Conservation (phyloP, 2,113 vertebrate species). For the Rhea pennata region DNA sequence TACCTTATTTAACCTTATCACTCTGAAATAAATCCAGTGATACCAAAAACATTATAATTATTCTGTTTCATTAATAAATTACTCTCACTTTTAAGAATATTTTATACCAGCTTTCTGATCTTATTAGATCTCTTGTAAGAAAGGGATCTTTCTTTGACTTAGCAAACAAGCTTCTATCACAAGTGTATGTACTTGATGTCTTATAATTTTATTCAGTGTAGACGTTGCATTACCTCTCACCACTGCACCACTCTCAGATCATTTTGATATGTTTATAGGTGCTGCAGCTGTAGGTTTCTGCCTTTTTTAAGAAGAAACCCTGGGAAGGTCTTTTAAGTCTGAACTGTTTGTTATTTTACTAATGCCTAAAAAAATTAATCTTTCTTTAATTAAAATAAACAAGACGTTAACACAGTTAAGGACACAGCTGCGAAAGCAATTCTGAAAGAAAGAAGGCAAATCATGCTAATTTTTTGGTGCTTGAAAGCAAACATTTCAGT, state of each 20-base stretch:
- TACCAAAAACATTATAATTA: not conserved
- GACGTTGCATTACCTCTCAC: not conserved
- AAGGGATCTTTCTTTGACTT: not conserved
- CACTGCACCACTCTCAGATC: not conserved
- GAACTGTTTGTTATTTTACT: not conserved
- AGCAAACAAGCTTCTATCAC: not conserved
- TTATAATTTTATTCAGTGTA: not conserved
- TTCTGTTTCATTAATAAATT: not conserved
- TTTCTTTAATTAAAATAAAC: not conserved
- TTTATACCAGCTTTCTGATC: not conserved
- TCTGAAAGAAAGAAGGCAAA: not conserved
- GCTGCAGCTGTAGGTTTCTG: not conserved
- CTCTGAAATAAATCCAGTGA: not conserved
- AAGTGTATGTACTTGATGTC: rapidly evolving
- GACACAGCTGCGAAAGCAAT: not conserved
- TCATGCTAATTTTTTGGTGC: not conserved
- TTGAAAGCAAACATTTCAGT: not conserved
- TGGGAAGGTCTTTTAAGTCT: not conserved
- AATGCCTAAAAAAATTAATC: not conserved
- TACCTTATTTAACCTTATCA: not conserved
- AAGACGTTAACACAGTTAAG: not conserved
- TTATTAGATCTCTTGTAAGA: not conserved
- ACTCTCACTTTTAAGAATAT: not conserved
- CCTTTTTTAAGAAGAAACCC: not conserved
- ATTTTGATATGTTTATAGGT: not conserved